phyloP scores from a whole-genome alignment of 2,113 vertebrate genomes.

The Halichoerus grypus region DNA sequence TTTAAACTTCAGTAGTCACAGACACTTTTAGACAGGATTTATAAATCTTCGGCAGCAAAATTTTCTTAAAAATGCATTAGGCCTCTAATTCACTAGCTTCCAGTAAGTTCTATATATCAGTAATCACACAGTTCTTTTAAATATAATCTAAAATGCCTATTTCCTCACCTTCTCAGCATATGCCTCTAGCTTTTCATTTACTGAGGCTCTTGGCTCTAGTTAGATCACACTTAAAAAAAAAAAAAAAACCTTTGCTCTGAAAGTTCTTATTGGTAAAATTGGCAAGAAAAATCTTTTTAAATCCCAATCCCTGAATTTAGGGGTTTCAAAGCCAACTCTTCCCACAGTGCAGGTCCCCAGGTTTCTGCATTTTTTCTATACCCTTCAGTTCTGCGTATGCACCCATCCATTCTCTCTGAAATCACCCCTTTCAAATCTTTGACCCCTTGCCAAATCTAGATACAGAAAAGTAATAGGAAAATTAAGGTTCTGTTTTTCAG shows the following conservation, averaged over 20 bases:
- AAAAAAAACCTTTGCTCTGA: background rate
- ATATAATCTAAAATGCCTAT: background rate
- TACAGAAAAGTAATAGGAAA: background rate
- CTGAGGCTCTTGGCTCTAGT: background rate
- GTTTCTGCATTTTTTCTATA: background rate
- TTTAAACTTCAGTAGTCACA: constrained; percentile 34
- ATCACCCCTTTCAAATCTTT: background rate
- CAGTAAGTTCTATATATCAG: background rate
- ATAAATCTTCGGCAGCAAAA: constrained; percentile 4
- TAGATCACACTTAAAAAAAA: background rate
- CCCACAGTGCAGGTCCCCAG: background rate
- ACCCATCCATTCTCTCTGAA: constrained; percentile 6
- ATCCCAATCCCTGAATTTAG: background rate
- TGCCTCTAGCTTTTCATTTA: constrained; percentile 5
- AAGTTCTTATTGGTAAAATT: background rate
- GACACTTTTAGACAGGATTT: constrained; percentile 34
- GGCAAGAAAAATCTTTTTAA: background rate
- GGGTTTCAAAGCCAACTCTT: background rate
- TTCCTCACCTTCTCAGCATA: background rate
- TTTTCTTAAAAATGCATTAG: background rate
- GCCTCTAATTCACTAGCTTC: background rate
- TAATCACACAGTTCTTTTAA: background rate
- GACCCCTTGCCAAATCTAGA: background rate
- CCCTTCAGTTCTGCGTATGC: background rate
- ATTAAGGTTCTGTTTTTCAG: background rate